phyloP scores from a whole-genome alignment of 2,888 invertebrate genomes.

The Nyleta sp. region DNA sequence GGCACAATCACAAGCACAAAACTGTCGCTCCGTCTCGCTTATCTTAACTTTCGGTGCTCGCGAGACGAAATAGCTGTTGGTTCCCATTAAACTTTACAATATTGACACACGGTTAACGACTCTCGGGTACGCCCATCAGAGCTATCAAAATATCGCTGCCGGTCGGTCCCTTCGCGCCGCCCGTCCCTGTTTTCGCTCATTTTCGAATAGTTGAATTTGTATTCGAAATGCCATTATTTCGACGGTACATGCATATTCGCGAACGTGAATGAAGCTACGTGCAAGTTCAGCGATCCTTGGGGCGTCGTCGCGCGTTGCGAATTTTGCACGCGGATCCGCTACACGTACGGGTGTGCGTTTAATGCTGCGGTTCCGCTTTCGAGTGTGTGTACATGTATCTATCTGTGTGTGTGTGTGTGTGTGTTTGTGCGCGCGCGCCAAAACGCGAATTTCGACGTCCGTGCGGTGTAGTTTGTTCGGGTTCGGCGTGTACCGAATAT shows the following conservation, averaged over 20 bases:
- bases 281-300: slow-evolving; percentile 49
- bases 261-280: slow-evolving; percentile 31
- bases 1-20: slow-evolving; percentile 23
- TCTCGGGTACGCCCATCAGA: slow-evolving; percentile 25
- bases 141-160: slow-evolving; percentile 50
- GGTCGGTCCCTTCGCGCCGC: not conserved
- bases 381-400: too few relatives aligned
- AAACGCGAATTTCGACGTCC: slow-evolving; percentile 31
- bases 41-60: slow-evolving; percentile 36
- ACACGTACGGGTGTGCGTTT: not conserved
- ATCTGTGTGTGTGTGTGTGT: too few relatives aligned
- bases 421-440: too few relatives aligned
- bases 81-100: slow-evolving; percentile 46
- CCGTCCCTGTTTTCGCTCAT: slow-evolving; percentile 37
- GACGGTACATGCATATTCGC: slow-evolving; percentile 33
- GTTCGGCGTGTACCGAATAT: slow-evolving; percentile 57
- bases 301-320: slow-evolving; percentile 51
- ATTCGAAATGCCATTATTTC: slow-evolving; percentile 48
- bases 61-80: slow-evolving; percentile 41
- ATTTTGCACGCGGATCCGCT: slow-evolving; percentile 27
- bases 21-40: slow-evolving; percentile 27
- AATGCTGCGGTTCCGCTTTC: not conserved
- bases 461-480: slow-evolving; percentile 46
- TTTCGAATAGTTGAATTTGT: slow-evolving; percentile 47
- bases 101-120: slow-evolving; percentile 57